A percentile compares a stretch with the other conserved stretches of the same genome.
These are phyloP conservation scores for Drosophila parthenogenetica DNA, from an alignment of 2,888 invertebrate species.

Conservation along the genomic window DNA sequence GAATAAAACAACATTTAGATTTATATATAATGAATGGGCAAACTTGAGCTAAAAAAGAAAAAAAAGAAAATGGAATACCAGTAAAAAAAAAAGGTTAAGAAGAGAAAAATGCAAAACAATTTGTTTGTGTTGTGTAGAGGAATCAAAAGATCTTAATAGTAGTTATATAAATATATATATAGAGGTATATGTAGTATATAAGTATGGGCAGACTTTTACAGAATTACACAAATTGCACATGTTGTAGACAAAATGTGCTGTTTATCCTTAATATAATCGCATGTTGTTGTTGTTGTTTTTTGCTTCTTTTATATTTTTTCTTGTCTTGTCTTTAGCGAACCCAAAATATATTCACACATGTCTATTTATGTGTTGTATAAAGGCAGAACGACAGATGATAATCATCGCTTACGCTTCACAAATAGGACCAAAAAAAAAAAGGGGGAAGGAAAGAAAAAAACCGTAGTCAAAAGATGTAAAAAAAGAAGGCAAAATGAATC, in stretches of 20 bases:
- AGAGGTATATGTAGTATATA: conserved; percentile 6
- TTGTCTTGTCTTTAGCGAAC: conserved; percentile 1
- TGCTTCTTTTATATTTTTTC: neutral
- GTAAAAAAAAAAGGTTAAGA: neutral
- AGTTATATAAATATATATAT: neutral
- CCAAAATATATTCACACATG: conserved; percentile 34
- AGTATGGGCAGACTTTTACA: conserved; percentile 8
- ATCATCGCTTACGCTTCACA: conserved; percentile 57
- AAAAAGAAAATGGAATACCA: neutral
- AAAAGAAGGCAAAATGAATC: conserved; percentile 16
- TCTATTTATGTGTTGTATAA: conserved; percentile 31
- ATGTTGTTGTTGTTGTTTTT: conserved; percentile 33
- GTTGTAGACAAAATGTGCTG: conserved; percentile 32
- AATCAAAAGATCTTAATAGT: conserved; percentile 12
- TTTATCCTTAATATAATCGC: conserved; percentile 25
- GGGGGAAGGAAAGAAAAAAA: neutral
- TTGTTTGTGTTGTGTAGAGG: conserved; percentile 17
- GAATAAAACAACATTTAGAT: conserved; percentile 49
- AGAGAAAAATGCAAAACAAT: conserved; percentile 37
- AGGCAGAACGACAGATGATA: conserved; percentile 46
- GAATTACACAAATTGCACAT: conserved; percentile 33
- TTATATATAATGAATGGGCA: conserved; percentile 30
- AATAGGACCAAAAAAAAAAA: conserved; percentile 14
- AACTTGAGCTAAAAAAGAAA: conserved; percentile 40
- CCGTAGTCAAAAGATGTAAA: conserved; percentile 7